phyloP scores from a whole-genome alignment of 2,113 vertebrate genomes.

The Cyrtonyx montezumae region DNA sequence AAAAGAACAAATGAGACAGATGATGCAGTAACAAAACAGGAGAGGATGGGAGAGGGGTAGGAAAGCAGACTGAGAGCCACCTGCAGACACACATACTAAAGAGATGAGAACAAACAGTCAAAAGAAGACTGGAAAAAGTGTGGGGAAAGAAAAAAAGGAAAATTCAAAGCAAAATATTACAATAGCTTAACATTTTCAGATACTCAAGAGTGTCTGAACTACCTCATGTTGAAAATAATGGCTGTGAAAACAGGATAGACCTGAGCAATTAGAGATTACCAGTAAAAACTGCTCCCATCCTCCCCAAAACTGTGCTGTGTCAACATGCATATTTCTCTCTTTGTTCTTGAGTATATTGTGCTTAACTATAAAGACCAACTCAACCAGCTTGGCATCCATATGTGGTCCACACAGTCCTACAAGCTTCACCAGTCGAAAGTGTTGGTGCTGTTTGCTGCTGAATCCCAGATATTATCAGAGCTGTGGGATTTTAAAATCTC shows the following conservation, averaged over 20 bases:
- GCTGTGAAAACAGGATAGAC: not conserved
- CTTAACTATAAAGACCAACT: not conserved
- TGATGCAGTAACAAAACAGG: not conserved
- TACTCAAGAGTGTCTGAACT: conserved; percentile 7
- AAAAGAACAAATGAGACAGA: conserved; percentile 30
- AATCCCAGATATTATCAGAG: not conserved
- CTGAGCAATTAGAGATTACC: not conserved
- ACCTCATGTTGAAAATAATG: conserved; percentile 36
- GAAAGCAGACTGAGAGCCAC: conserved; percentile 42
- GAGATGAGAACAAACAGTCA: conserved; percentile 47
- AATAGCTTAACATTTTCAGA: conserved; percentile 34
- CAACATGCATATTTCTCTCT: not conserved
- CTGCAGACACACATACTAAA: conserved; percentile 49
- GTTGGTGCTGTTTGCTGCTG: not conserved
- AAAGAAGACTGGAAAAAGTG: conserved; percentile 40
- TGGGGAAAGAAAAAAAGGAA: not conserved
- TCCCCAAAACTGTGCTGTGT: not conserved
- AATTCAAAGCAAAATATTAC: conserved; percentile 44
- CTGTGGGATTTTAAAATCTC: not conserved
- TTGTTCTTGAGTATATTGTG: not conserved
- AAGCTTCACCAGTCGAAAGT: not conserved
- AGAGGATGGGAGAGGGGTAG: not conserved
- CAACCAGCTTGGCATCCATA: not conserved
- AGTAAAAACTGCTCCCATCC: not conserved
- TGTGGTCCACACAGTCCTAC: not conserved